Conservation (phyloP, 2,888 invertebrate species). For the Ceratothoa steindachneri region DNA sequence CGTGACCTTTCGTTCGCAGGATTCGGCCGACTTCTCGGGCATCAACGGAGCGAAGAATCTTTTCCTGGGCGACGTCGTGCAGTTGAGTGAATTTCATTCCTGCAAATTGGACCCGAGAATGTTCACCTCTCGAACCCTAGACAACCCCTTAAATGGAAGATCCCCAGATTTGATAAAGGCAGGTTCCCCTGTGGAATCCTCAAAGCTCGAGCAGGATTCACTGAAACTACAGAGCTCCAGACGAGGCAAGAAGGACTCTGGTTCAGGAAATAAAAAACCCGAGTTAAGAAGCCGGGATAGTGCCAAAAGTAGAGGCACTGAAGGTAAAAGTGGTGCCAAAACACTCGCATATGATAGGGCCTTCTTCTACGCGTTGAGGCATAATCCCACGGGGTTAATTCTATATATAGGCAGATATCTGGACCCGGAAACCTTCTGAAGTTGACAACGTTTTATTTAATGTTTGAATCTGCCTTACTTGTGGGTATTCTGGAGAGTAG, state of each 20-base stretch:
- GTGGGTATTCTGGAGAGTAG: too few relatives aligned
- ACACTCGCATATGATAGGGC: conserved; percentile 79
- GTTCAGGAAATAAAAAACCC: not conserved
- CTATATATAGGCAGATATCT: conserved; percentile 83
- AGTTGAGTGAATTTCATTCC: conserved; percentile 69
- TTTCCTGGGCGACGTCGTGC: conserved; percentile 76
- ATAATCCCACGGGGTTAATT: conserved; percentile 86
- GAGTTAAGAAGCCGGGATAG: too few relatives aligned
- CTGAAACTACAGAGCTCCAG: not conserved
- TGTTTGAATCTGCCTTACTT: too few relatives aligned
- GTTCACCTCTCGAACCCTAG: conserved; percentile 2
- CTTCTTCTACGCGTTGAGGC: conserved; percentile 80
- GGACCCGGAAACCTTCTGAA: conserved; percentile 56
- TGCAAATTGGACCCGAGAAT: conserved; percentile 2
- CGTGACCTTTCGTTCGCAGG: conserved; percentile 53
- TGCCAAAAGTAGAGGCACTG: not conserved
- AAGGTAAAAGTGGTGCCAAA: conserved; percentile 57
- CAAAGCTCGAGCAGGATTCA: not conserved
- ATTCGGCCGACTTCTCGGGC: conserved; percentile 75
- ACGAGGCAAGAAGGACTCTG: not conserved
- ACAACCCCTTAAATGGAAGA: not conserved
- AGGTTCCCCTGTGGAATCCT: not conserved
- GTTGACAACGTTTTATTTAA: too few relatives aligned
- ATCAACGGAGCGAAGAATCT: conserved; percentile 77
- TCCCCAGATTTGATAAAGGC: not conserved